A percentile compares a stretch with the other conserved stretches of the same genome.
phyloP scores from a whole-genome alignment of 2,113 vertebrate species.

The Glaucidium brasilianum region DNA sequence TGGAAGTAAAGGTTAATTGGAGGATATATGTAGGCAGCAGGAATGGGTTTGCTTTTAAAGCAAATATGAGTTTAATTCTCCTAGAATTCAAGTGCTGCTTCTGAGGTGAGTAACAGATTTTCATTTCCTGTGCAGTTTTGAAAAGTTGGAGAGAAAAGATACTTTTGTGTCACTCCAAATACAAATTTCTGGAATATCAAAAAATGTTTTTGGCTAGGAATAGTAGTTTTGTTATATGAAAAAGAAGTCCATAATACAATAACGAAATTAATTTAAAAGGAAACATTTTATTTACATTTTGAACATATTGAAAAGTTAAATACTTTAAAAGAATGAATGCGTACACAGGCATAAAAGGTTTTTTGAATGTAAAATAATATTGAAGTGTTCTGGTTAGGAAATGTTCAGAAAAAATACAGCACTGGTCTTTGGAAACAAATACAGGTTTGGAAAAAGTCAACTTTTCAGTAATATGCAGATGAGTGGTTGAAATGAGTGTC shows the following conservation, averaged over 20 bases:
- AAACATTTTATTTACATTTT: neutral
- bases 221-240: neutral
- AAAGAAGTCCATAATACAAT: neutral
- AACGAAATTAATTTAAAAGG: neutral
- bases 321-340: neutral
- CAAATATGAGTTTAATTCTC: neutral
- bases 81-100: neutral
- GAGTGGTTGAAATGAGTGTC: neutral
- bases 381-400: neutral
- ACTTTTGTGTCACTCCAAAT: neutral
- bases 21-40: slow-evolving; percentile 31
- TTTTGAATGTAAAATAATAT: neutral
- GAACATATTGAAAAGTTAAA: neutral
- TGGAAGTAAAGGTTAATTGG: slow-evolving; percentile 20
- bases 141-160: neutral
- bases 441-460: too few species aligned
- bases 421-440: too few species aligned
- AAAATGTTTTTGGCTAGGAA: neutral
- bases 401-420: neutral
- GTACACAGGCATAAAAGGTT: neutral
- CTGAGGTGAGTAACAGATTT: neutral
- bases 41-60: slow-evolving; percentile 22
- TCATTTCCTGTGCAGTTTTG: neutral
- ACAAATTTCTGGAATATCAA: neutral
- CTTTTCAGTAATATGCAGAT: neutral